Conservation (phyloP, 2,888 invertebrate species). For the Pachliopta kotzebuea region DNA sequence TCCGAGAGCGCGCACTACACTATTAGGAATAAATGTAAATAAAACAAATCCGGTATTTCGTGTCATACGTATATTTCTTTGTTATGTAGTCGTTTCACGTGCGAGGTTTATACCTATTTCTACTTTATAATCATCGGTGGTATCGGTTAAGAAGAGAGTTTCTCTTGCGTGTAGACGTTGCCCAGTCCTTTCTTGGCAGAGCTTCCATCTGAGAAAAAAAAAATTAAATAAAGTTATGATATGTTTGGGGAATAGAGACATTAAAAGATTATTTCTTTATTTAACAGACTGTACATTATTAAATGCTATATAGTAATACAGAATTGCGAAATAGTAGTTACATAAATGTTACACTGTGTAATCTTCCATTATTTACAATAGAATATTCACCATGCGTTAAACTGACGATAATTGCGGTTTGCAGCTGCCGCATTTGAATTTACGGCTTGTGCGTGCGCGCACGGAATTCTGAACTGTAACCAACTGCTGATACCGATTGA, state of each 20-base stretch:
- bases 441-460: constrained; percentile 56
- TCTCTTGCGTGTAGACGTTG: constrained; percentile 75
- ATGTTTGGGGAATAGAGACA: too few species aligned
- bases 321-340: neutral
- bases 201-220: constrained; percentile 61
- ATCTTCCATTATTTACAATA: constrained; percentile 40
- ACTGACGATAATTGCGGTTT: constrained; percentile 71
- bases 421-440: constrained; percentile 66
- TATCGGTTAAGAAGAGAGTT: constrained; percentile 54
- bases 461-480: constrained; percentile 55
- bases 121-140: constrained; percentile 50
- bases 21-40: constrained; percentile 7
- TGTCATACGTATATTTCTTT: constrained; percentile 33
- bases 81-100: constrained; percentile 40
- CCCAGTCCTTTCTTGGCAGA: constrained; percentile 61
- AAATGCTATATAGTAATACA: neutral
- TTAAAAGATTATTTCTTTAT: too few species aligned
- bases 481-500: constrained; percentile 57
- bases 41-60: constrained; percentile 15
- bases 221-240: too few species aligned
- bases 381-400: constrained; percentile 47
- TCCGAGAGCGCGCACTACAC: too few species aligned
- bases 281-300: too few species aligned
- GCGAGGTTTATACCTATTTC: constrained; percentile 63
- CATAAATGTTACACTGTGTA: constrained; percentile 38